Conservation (phyloP, 2,888 invertebrate genomes). For the Pyrochroa serraticornis region DNA sequence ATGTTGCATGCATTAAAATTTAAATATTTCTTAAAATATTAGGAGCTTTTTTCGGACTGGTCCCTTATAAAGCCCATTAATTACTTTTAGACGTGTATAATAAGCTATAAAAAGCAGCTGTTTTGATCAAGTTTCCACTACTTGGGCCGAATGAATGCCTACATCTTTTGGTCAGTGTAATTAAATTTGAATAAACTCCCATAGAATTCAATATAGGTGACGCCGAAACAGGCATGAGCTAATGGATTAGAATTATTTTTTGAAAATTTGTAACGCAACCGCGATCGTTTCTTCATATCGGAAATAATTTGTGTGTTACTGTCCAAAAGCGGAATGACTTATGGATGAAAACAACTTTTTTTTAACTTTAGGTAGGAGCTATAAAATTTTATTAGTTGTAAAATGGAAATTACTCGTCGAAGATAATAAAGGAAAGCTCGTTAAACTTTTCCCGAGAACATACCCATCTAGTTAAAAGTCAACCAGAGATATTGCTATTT, state of each 20-base stretch:
- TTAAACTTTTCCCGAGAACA: no score
- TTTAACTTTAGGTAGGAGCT: no score
- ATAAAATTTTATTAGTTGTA: no score
- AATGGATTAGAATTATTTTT: neutral
- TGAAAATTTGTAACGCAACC: no score
- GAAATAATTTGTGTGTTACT: constrained; percentile 40
- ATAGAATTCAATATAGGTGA: constrained; percentile 3
- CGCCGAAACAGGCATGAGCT: neutral
- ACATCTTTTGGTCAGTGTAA: neutral
- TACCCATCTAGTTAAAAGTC: no score
- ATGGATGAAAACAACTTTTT: no score
- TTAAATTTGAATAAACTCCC: constrained; percentile 10
- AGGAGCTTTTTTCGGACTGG: neutral
- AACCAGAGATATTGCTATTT: no score
- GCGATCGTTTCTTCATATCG: neutral
- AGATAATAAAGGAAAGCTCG: no score
- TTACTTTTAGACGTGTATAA: constrained; percentile 6
- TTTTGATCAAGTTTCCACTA: constrained; percentile 10
- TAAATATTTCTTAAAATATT: constrained; percentile 4
- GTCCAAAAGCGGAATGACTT: constrained; percentile 49
- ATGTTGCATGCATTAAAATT: neutral
- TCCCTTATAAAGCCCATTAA: constrained; percentile 4
- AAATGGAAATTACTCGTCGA: no score
- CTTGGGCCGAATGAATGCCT: constrained; percentile 1
- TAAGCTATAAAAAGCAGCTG: constrained; percentile 7